Evolutionary conservation across 2,797 vertebrate genomes (phyloP).

Genomic region (Podarcis lilfordi): DNA sequence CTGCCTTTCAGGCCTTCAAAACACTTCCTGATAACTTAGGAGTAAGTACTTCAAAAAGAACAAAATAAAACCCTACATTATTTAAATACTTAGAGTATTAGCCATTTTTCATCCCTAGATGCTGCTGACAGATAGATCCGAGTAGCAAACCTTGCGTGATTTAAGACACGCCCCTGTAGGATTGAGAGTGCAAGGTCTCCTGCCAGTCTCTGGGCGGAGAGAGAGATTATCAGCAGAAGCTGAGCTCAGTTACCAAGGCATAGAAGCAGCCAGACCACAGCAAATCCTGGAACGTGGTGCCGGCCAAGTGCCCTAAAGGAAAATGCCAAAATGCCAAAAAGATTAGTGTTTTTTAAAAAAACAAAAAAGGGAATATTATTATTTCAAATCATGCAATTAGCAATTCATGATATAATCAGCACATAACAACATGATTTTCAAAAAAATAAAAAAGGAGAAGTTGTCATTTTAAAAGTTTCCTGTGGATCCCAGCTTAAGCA

Average conservation of each 20-base stretch:
- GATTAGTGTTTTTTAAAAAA: not conserved
- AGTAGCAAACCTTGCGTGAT: not conserved
- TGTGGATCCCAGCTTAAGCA: too few species aligned
- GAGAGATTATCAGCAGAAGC: not conserved
- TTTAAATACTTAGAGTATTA: not conserved
- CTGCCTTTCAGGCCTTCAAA: not conserved
- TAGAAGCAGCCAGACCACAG: not conserved
- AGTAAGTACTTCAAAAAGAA: not conserved
- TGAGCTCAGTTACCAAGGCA: not conserved
- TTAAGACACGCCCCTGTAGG: not conserved
- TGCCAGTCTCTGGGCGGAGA: not conserved
- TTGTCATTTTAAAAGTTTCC: not conserved
- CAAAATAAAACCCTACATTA: not conserved
- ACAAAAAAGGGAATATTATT: too few species aligned
- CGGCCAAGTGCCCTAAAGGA: not conserved
- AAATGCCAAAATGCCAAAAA: not conserved
- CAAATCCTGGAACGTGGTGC: not conserved
- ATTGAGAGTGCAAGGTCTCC: not conserved
- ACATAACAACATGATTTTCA: not conserved
- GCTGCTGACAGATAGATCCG: not conserved
- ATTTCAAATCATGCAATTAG: not conserved
- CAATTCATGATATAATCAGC: not conserved
- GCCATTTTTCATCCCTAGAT: not conserved
- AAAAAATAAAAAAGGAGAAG: not conserved
- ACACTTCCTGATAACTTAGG: constrained; percentile 4